Percentiles rank a stretch among this genome's conserved stretches.
Evolutionary conservation across 2,888 invertebrate species (phyloP).

Genomic region (Agrotis ipsilon): DNA sequence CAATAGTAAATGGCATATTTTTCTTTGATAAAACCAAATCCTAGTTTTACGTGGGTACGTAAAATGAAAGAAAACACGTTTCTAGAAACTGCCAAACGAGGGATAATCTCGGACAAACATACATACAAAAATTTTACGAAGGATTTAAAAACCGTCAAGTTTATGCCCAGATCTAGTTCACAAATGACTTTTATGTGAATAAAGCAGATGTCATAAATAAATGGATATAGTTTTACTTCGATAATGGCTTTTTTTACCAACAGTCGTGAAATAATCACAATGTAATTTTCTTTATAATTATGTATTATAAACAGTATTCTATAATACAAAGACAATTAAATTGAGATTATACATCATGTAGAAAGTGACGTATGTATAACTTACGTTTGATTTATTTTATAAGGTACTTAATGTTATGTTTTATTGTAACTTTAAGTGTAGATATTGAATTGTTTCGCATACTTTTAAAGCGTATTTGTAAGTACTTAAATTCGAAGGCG

Average conservation of each 20-base stretch:
- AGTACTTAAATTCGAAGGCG: too few species aligned
- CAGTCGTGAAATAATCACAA: constrained; percentile 7
- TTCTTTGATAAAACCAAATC: too few species aligned
- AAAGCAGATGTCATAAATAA: constrained; percentile 12
- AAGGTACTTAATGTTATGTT: neutral
- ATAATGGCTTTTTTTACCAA: constrained; percentile 13
- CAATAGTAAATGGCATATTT: too few species aligned
- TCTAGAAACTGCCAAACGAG: too few species aligned
- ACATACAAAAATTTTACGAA: too few species aligned
- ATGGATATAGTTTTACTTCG: constrained; percentile 3
- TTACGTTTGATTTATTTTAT: neutral
- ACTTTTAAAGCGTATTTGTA: neutral
- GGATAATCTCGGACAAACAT: too few species aligned
- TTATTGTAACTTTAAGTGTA: constrained; percentile 6
- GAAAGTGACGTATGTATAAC: neutral
- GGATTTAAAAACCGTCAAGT: constrained; percentile 16
- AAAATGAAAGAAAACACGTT: too few species aligned
- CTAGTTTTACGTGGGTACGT: too few species aligned
- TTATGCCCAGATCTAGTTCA: neutral
- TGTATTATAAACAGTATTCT: too few species aligned
- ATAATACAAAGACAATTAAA: too few species aligned
- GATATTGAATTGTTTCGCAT: constrained; percentile 9
- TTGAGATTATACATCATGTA: neutral
- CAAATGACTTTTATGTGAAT: neutral
- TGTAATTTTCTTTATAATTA: too few species aligned